Evolutionary conservation across 2,797 vertebrate species (phyloP).

Genomic region (Enteromius fasciolatus): DNA sequence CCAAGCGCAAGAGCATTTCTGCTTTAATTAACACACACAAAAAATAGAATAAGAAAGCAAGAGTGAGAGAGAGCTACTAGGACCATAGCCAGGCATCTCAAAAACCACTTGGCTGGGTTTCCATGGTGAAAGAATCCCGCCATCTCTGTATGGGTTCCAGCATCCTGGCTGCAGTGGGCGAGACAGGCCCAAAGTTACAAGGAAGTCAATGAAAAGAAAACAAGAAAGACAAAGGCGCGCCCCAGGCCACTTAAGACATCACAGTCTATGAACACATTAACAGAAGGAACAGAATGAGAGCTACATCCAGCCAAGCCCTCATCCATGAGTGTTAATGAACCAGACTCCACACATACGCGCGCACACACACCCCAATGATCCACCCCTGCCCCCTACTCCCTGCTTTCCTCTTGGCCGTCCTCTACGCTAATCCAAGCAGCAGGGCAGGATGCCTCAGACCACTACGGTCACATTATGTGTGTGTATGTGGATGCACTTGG

Average conservation of each 20-base stretch:
- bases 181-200: conserved; percentile 35
- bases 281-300: conserved; percentile 40
- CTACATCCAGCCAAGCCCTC: conserved; percentile 33
- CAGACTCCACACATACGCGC: conserved; percentile 16
- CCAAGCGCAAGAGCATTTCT: conserved; percentile 34
- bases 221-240: conserved; percentile 25
- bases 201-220: conserved; percentile 43
- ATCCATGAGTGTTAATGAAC: conserved; percentile 21
- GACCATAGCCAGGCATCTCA: conserved; percentile 29
- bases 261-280: conserved; percentile 45
- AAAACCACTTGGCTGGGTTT: conserved; percentile 41
- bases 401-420: conserved; percentile 51
- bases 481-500: conserved; percentile 24
- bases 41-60: neutral
- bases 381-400: conserved; percentile 40
- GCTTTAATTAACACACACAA: conserved; percentile 36
- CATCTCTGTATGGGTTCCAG: conserved; percentile 40
- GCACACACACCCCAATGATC: conserved; percentile 11
- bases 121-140: conserved; percentile 39
- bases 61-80: neutral
- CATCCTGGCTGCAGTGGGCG: conserved; percentile 8
- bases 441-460: conserved; percentile 41
- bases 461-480: conserved; percentile 20
- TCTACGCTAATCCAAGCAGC: conserved; percentile 61
- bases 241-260: conserved; percentile 36